A percentile compares a stretch with the other conserved stretches of the same genome.
phyloP scores from a whole-genome alignment of 2,888 invertebrate species.

The Steinernema scapterisci region DNA sequence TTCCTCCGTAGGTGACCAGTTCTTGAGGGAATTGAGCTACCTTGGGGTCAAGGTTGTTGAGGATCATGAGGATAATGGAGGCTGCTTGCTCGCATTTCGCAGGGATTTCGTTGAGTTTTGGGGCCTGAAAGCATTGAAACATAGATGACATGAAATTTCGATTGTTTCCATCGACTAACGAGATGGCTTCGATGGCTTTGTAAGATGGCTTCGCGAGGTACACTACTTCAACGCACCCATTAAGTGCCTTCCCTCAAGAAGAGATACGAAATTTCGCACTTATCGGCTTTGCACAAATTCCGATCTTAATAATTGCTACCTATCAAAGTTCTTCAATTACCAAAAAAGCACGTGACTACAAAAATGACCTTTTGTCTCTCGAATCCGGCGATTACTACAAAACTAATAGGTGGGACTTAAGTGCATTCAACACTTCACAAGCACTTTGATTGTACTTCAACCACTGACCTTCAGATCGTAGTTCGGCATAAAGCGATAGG shows the following conservation, averaged over 20 bases:
- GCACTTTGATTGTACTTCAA: not conserved
- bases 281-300: no score
- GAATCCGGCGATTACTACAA: no score
- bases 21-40: slow-evolving; percentile 76
- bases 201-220: no score
- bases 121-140: slow-evolving; percentile 42
- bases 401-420: no score
- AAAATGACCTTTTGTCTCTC: no score
- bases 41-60: slow-evolving; percentile 74
- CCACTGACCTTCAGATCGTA: slow-evolving; percentile 49
- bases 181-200: not conserved
- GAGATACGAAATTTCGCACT: no score
- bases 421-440: not conserved
- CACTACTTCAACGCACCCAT: no score
- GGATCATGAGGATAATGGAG: slow-evolving; percentile 75
- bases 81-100: slow-evolving; percentile 68
- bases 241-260: no score
- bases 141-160: not conserved
- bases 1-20: slow-evolving; percentile 75
- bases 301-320: no score
- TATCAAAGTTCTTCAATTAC: no score
- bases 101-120: slow-evolving; percentile 51
- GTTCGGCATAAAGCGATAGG: slow-evolving; percentile 71
- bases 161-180: no score
- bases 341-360: no score